Percentiles rank a stretch among this genome's conserved stretches.
phyloP scores from a whole-genome alignment of 2,888 invertebrate species.

The Rhodophaea formosa region DNA sequence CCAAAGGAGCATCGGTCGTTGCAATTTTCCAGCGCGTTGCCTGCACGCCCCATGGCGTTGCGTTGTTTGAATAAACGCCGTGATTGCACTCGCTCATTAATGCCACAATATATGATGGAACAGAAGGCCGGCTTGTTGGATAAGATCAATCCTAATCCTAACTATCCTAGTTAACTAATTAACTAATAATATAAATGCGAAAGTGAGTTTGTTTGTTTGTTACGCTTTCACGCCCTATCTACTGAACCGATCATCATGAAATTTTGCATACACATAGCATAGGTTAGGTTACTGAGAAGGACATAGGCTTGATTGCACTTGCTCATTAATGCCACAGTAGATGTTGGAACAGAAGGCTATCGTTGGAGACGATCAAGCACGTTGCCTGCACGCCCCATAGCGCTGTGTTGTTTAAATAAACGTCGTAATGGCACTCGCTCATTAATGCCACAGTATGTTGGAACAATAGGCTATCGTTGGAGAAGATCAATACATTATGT shows the following conservation, averaged over 20 bases:
- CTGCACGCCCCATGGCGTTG: slow-evolving; percentile 11
- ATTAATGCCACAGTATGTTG: background rate
- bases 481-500: no score
- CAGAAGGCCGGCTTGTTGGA: background rate
- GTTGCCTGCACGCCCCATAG: slow-evolving; percentile 18
- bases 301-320: slow-evolving; percentile 24
- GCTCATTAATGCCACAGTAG: slow-evolving; percentile 3
- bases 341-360: background rate
- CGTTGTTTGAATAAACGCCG: slow-evolving; percentile 26
- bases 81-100: slow-evolving; percentile 21
- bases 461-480: background rate
- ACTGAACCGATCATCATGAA: no score
- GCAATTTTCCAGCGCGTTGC: slow-evolving; percentile 26
- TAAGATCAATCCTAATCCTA: no score
- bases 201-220: no score
- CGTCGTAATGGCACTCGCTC: slow-evolving; percentile 21
- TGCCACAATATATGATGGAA: background rate
- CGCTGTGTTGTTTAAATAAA: slow-evolving; percentile 26
- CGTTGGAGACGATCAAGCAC: no score
- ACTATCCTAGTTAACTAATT: no score
- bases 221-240: no score
- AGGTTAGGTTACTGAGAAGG: no score
- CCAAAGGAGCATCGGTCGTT: slow-evolving; percentile 21
- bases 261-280: no score
- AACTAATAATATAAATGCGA: no score